A percentile compares a stretch with the other conserved stretches of the same genome.
These are phyloP conservation scores for Entomobrya proxima DNA, from an alignment of 2,888 invertebrate genomes.

Conservation along the genomic window DNA sequence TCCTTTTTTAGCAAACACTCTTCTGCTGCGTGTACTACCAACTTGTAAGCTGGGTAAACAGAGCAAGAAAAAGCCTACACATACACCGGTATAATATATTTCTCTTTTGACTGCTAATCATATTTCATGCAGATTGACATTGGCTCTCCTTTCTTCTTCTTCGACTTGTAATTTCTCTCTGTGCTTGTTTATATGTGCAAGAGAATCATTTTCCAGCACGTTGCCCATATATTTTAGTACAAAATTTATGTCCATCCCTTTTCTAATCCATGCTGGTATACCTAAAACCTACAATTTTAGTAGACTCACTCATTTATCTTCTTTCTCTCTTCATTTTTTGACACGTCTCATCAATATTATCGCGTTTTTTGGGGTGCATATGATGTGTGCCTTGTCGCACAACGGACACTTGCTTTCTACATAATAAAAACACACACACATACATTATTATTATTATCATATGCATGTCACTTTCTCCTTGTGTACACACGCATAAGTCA, in stretches of 20 bases:
- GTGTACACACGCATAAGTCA: background rate
- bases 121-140: constrained; percentile 14
- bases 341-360: background rate
- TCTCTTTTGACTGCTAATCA: background rate
- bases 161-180: background rate
- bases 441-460: no score
- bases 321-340: background rate
- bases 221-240: background rate
- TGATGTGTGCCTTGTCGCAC: background rate
- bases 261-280: background rate
- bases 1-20: background rate
- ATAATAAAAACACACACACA: no score
- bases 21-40: no score
- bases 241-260: background rate
- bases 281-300: background rate
- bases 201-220: no score
- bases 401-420: background rate
- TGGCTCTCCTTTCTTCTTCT: background rate
- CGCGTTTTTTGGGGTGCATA: background rate
- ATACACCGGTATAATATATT: background rate
- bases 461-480: no score
- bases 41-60: no score
- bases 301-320: background rate
- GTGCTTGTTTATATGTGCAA: no score
- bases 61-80: background rate